phyloP scores from a whole-genome alignment of 2,113 vertebrate genomes.

The Turdus rufiventris region DNA sequence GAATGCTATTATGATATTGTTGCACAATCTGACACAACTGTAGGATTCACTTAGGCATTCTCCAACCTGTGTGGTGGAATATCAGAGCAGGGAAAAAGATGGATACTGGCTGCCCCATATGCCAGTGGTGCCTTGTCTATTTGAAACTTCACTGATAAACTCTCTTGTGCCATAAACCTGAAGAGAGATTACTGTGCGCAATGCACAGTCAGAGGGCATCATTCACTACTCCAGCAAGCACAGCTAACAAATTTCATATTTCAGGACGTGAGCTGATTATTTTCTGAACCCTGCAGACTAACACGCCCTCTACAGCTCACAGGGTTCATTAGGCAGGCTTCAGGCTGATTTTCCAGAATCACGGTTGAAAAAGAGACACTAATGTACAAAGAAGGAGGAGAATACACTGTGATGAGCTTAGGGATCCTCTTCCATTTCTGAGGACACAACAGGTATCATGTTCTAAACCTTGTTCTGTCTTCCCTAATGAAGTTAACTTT shows the following conservation, averaged over 20 bases:
- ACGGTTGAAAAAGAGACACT: background rate
- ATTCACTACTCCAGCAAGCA: background rate
- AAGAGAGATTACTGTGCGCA: background rate
- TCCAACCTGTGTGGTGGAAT: background rate
- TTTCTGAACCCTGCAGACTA: background rate
- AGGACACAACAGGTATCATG: background rate
- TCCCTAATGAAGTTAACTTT: background rate
- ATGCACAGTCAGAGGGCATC: background rate
- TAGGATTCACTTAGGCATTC: background rate
- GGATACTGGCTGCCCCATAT: background rate
- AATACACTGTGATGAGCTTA: background rate
- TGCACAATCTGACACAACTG: background rate
- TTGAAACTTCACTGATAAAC: background rate
- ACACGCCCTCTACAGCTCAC: background rate
- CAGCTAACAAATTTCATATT: background rate
- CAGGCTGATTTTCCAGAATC: background rate
- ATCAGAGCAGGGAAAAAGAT: background rate
- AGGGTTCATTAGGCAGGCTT: background rate
- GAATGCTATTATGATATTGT: background rate
- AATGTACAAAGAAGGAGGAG: background rate
- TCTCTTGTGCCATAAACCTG: background rate
- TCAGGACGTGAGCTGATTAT: background rate
- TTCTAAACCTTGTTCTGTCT: background rate
- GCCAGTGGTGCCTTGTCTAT: background rate
- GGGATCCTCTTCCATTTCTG: background rate